These are phyloP conservation scores for Lagopus muta DNA, from an alignment of 2,113 vertebrate genomes.

Conservation along the genomic window DNA sequence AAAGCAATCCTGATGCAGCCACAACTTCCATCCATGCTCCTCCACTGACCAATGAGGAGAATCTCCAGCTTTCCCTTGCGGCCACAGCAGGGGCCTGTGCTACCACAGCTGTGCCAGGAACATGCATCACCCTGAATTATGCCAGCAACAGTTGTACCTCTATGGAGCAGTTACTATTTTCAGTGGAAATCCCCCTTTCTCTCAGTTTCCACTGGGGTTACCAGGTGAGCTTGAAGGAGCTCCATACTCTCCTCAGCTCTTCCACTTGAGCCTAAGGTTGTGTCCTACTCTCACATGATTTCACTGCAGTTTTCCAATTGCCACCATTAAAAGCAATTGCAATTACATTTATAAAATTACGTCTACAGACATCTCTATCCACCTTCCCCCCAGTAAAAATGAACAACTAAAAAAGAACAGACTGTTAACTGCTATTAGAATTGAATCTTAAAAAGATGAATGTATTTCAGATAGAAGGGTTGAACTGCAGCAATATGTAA, in stretches of 20 bases:
- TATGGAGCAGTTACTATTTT: too few relatives aligned
- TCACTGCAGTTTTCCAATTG: accelerated
- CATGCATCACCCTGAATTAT: too few relatives aligned
- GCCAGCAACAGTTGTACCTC: too few relatives aligned
- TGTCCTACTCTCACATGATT: neutral
- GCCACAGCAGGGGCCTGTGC: too few relatives aligned
- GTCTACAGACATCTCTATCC: neutral
- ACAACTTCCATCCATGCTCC: too few relatives aligned
- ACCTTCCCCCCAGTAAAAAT: neutral
- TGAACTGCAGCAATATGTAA: neutral
- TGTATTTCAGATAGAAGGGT: neutral
- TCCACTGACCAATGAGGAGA: too few relatives aligned
- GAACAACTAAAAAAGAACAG: neutral
- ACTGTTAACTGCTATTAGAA: neutral
- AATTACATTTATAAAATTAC: neutral
- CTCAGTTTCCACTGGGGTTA: neutral
- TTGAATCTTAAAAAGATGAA: neutral
- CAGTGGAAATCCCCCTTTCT: too few relatives aligned
- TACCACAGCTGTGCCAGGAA: too few relatives aligned
- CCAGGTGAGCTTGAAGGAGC: neutral
- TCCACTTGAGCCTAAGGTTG: neutral
- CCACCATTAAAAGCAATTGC: neutral
- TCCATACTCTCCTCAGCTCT: accelerated
- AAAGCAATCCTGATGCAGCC: too few relatives aligned
- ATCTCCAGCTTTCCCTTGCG: too few relatives aligned